Conservation (phyloP, 2,888 invertebrate genomes). For the Melinaea marsaeus region DNA sequence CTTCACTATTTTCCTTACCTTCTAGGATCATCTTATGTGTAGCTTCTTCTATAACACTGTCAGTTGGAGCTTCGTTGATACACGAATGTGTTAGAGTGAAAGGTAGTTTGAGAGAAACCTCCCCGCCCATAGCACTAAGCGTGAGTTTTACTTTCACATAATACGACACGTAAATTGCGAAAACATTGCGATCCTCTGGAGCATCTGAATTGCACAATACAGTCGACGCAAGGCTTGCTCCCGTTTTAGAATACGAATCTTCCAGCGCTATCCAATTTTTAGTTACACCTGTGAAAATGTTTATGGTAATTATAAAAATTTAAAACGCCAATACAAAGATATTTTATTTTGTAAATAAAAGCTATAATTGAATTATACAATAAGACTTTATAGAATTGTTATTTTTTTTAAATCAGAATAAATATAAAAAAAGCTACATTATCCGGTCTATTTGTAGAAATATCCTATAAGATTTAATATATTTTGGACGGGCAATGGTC, state of each 20-base stretch:
- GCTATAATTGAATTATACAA: no score
- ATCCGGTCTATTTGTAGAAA: no score
- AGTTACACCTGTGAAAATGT: conserved; percentile 80
- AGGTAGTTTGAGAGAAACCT: conserved; percentile 87
- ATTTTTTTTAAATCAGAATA: no score
- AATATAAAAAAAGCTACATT: no score
- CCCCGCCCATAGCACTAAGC: conserved; percentile 89
- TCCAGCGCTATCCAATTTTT: conserved; percentile 96
- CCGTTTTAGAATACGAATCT: conserved; percentile 86
- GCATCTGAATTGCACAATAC: conserved; percentile 73
- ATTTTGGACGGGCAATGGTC: no score
- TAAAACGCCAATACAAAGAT: no score
- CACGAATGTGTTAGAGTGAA: conserved; percentile 88
- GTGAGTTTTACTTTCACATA: conserved; percentile 92
- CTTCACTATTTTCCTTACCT: conserved; percentile 68
- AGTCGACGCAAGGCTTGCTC: conserved; percentile 80
- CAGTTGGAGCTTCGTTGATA: conserved; percentile 79
- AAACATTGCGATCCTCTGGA: conserved; percentile 88
- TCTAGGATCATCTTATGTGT: conserved; percentile 70
- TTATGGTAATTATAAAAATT: not conserved
- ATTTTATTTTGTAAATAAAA: no score
- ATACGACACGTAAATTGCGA: conserved; percentile 94
- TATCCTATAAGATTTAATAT: no score
- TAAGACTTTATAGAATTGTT: no score
- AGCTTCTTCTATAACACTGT: conserved; percentile 72